phyloP scores from a whole-genome alignment of 1,140 invertebrate species.

The Leptonema lineaticorne region DNA sequence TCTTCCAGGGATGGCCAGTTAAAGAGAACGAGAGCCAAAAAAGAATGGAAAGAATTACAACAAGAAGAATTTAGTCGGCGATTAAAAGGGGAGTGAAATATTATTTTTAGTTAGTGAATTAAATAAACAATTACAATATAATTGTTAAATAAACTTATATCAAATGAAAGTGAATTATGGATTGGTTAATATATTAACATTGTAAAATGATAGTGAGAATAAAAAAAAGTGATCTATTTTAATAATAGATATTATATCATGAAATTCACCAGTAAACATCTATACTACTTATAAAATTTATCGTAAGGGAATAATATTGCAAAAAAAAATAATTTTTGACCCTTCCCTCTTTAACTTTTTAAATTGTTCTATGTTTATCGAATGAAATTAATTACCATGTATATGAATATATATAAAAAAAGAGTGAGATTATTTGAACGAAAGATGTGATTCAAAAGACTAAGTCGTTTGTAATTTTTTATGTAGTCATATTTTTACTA shows the following conservation, averaged over 20 bases:
- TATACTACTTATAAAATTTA: too few species aligned
- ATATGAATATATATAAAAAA: too few species aligned
- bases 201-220: not conserved
- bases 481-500: slow-evolving; percentile 12
- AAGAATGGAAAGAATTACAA: slow-evolving; percentile 90
- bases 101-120: not conserved
- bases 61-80: slow-evolving; percentile 91
- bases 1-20: slow-evolving; percentile 86
- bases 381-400: too few species aligned
- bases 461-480: slow-evolving; percentile 18
- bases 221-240: too few species aligned
- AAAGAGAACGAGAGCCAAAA: slow-evolving; percentile 88
- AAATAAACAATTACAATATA: not conserved
- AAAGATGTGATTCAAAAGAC: slow-evolving; percentile 17
- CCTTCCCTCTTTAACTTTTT: too few species aligned
- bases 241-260: too few species aligned
- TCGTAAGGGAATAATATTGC: too few species aligned
- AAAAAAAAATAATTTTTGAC: too few species aligned
- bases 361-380: too few species aligned
- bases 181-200: not conserved
- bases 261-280: too few species aligned
- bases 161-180: not conserved
- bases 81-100: slow-evolving; percentile 73
- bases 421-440: slow-evolving; percentile 12
- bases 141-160: not conserved